Evolutionary conservation across 2,888 invertebrate genomes (phyloP), one percentile per base, ranked within the genome.

Genomic region (Hesperia comma): DNA sequence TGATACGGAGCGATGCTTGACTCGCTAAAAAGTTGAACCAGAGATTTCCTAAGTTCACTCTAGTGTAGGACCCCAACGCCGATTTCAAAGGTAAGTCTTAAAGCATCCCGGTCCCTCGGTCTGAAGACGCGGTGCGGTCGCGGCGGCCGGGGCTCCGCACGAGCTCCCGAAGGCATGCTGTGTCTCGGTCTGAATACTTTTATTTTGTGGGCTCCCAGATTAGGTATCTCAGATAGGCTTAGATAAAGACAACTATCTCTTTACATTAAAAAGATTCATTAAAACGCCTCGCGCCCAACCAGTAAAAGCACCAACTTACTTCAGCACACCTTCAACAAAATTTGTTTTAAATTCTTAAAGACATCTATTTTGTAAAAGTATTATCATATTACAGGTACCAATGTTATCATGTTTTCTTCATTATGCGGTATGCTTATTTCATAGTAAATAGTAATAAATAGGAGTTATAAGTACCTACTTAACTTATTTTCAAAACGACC

Each of bases 1-100:
- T 75, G 77, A 71, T 69, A 71, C 71, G 71, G 63, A 56, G 75
- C 74, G 70, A 75, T 72, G 75, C 70, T 71, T 57, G 57, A 56
- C 70, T 71, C 72, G 67, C 64, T 67, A 57, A 56, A 21, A 54
- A 68, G 60, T 63, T 60, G 37, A 61, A 49, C 54, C 60, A 14
- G 46, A 66, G 43, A 43, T 60, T 64, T 54, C 56, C 67, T 62
- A 73, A 67, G 67, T 68, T 60, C 53, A 43, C 43, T 71, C 14
- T 41, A 33, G 49, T 32, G 40, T 21, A 21, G 63, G 17, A 41
- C n/a, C 15, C 41, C 40, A 10, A 32, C 21, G 49, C n/a, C 40
- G 51, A 63, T 49, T 15, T 57, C 51, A 51, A 19, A 67, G 71
- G 71, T 71, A 54, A 71, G 70, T 68, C 46, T 12, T n/a, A 7